Evolutionary conservation across 2,113 vertebrate genomes (phyloP), one percentile per base, ranked within the genome.

Genomic region (Hypomesus transpacificus): DNA sequence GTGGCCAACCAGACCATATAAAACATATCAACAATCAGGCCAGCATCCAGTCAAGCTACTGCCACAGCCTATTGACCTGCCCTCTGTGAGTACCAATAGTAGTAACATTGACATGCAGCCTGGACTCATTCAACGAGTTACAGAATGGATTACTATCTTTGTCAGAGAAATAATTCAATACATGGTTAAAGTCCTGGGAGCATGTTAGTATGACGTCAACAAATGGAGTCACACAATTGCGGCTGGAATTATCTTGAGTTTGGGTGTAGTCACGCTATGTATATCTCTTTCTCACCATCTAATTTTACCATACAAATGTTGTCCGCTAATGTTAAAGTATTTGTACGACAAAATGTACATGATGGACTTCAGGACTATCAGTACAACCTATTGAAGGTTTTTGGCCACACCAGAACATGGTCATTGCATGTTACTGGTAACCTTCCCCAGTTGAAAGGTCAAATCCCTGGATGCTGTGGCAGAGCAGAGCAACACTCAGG

Each of bases 1-100:
- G 82, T 89, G 89, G 90, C 86, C 88, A 90, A 87, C 84, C 67
- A 85, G 89, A 88, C 87, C 70, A 78, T 67, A 54, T n/a, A 67
- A 66, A 73, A 13, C 85, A 70, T 76, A 80, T 13, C 57, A 39
- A 64, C 62, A 64, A 64, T 3, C 9, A 64, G 31, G 3, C 16
- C 62, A 39, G 17, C 62, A 31, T 34, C 63, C 20, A 21, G 9
- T 11, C 21, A 6, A 20, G 8, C 62, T 65, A 5, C 24, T 9
- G 14, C 20, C 20, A 65, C 17, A 65, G 18, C 8, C 31, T 64
- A 14, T 64, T 64, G 16, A 64, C 28, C 28, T 34, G 28, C 26
- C 11, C 62, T 5, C 3, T 56, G 3, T 9, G 28, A 64, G 9
- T 39, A 18, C 31, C 62, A 64, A 64, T 16, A 9, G 18, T 39